These are phyloP conservation scores for Amiota communis DNA, from an alignment of 2,888 invertebrate species.

Conservation along the genomic window DNA sequence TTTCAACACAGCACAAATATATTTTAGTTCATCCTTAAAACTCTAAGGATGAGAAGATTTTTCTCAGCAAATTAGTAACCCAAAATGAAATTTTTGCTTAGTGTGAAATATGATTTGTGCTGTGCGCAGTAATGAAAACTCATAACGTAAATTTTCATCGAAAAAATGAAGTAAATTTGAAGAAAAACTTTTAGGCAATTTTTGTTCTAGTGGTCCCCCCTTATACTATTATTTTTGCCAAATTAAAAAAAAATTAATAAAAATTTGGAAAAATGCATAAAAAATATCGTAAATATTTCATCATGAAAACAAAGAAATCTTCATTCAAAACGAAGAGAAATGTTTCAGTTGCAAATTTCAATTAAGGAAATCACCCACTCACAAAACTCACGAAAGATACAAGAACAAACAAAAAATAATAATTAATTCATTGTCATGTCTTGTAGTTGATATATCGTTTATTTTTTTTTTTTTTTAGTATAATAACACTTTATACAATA, in stretches of 20 bases:
- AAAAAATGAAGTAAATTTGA: conserved; percentile 36
- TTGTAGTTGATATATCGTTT: too few relatives aligned
- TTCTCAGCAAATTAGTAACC: neutral
- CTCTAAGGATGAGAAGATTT: neutral
- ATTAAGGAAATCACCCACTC: too few relatives aligned
- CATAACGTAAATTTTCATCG: conserved; percentile 70
- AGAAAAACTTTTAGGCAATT: conserved; percentile 1
- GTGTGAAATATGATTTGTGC: conserved; percentile 58
- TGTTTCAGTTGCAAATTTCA: too few relatives aligned
- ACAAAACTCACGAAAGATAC: too few relatives aligned
- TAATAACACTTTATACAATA: too few relatives aligned
- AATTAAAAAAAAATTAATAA: neutral
- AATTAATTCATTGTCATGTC: too few relatives aligned
- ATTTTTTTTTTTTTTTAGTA: too few relatives aligned
- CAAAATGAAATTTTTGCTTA: conserved; percentile 27
- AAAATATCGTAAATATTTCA: neutral
- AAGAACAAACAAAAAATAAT: too few relatives aligned
- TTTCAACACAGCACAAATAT: conserved; percentile 51
- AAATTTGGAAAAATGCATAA: neutral
- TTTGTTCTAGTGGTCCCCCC: conserved; percentile 2
- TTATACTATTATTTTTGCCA: neutral
- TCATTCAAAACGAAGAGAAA: too few relatives aligned
- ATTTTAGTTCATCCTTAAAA: conserved; percentile 38
- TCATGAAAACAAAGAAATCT: neutral
- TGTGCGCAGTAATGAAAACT: conserved; percentile 69